A percentile compares a stretch with the other conserved stretches of the same genome.
Conservation (phyloP, 2,113 vertebrate genomes). For the Chaenocephalus aceratus region DNA sequence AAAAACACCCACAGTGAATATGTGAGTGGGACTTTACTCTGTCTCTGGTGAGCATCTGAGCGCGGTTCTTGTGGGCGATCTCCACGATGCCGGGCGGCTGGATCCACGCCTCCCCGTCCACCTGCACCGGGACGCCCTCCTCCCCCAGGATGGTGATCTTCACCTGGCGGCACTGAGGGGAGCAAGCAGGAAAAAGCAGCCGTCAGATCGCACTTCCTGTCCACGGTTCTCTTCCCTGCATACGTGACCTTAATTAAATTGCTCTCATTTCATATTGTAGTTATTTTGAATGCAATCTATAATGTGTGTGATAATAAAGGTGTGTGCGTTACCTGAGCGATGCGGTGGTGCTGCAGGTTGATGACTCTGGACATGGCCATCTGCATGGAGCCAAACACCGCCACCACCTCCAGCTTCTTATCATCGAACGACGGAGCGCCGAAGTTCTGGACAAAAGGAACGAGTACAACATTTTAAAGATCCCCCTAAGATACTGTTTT, state of each 20-base stretch:
- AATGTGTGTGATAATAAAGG: not conserved
- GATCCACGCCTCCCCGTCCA: conserved; percentile 97
- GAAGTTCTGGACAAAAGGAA: conserved; percentile 86
- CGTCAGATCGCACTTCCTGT: not conserved
- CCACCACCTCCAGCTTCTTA: conserved; percentile 96
- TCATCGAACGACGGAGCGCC: conserved; percentile 96
- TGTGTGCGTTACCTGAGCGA: conserved; percentile 88
- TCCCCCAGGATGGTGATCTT: conserved; percentile 97
- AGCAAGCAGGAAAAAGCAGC: not conserved
- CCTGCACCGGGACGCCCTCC: conserved; percentile 95
- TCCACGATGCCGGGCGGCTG: conserved; percentile 93
- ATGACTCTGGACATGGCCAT: conserved; percentile 97
- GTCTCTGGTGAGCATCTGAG: conserved; percentile 97
- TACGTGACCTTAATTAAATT: too few relatives aligned
- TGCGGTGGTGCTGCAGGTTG: conserved; percentile 96
- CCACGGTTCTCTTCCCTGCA: too few relatives aligned
- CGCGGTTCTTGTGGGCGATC: conserved; percentile 95
- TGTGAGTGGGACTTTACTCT: conserved; percentile 70
- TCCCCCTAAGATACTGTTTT: too few relatives aligned
- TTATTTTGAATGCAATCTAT: too few relatives aligned
- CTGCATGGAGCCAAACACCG: conserved; percentile 97
- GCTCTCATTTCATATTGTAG: too few relatives aligned
- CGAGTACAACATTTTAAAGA: too few relatives aligned
- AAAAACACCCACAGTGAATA: not conserved
- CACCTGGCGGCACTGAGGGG: conserved; percentile 89